Base-by-base conservation (phyloP, 2,797 vertebrate genomes). In the Pyrocephalus nanus region DNA sequence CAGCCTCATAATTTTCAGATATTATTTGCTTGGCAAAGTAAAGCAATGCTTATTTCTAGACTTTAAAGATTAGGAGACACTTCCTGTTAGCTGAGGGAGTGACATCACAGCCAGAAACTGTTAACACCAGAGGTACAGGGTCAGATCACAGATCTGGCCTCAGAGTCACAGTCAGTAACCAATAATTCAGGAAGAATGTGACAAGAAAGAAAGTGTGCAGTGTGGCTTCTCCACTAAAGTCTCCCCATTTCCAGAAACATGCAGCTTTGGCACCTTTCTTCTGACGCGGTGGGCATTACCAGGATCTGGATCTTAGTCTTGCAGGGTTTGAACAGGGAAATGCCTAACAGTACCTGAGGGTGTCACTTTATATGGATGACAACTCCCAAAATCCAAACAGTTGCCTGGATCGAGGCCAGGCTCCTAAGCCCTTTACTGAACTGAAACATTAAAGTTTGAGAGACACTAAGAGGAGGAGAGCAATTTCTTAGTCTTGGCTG, bases 281-380 rank as follows among this genome's bases (percentile, higher is more conserved):
- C 72, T 77, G 40, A 11, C 16, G 45, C 4, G 9, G 45, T 70
- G 14, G 64, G 43, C 73, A 62, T 82, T 18, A 69, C 2, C 42
- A 54, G 25, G 18, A 69, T 57, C 10, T 36, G 75, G 26, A 78
- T 15, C 25, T 43, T 72, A 58, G 79, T 54, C 27, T 54, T 90
- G n/a, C 53, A 61, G 21, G 17, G 11, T 64, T 57, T 91, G 86
- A 67, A 42, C 34, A 76, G 12, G 34, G 38, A 80, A 91, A 73
- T 23, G 38, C 19, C 0, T 0, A 86, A 74, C 12, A 77, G 42
- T 36, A 71, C 22, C 25, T 0, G 1, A 51, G 30, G 10, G 8
- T 54, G 54, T 54, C 62, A 61, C 47, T 86, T 89, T 19, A 30
- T 25, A 43, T 6, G 40, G 40, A n/a, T 29, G 61, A 64, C 65